Evolutionary conservation across 2,888 invertebrate species (phyloP), one percentile per base, ranked within the genome.

Genomic region (Drosophila percnosoma): DNA sequence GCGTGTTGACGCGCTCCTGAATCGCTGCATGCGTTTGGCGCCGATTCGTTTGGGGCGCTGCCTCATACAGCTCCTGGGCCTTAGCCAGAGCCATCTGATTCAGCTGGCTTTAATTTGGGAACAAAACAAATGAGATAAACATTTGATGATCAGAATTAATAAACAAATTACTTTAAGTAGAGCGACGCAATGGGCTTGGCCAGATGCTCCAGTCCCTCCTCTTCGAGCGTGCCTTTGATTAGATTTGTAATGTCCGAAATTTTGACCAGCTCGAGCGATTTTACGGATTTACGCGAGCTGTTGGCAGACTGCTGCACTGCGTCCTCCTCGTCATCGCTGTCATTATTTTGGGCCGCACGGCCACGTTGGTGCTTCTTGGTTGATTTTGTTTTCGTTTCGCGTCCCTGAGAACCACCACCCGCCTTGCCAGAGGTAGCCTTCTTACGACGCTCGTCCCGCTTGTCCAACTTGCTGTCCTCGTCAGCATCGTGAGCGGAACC

Each of bases 321-420:
- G 33, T 96, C 96, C 4, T 96, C 96, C 73, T 96, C 96, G 29
- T 95, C 95, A 13, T 95, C 95, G 81, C 95, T 95, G 60, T 95
- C 95, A 10, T 75, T 38, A 62, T 78, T 76, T 33, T 88, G 83
- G 29, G 84, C 75, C 51, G 94, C 93, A 88, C 94, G 95, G 6
- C 86, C 84, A 38, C 93, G 94, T 72, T 93, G 93, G 92, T 96
- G 95, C 93, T 98, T 99, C 91, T 99, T 99, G 0, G 97, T 96
- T 3, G 98, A 96, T 91, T 98, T 98, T 0, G 98, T 98, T 94
- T 98, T 99, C 0, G 98, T 98, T 94, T 99, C 99, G 45, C 99
- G 94, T 0, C 99, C 99, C 92, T 98, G 98, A 15, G 96, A 95
- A 2, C 98, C 98, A 21, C 98, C 98, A 18, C 98, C 98, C 57